phyloP scores from a whole-genome alignment of 2,888 invertebrate species.

The Oscheius sp. region DNA sequence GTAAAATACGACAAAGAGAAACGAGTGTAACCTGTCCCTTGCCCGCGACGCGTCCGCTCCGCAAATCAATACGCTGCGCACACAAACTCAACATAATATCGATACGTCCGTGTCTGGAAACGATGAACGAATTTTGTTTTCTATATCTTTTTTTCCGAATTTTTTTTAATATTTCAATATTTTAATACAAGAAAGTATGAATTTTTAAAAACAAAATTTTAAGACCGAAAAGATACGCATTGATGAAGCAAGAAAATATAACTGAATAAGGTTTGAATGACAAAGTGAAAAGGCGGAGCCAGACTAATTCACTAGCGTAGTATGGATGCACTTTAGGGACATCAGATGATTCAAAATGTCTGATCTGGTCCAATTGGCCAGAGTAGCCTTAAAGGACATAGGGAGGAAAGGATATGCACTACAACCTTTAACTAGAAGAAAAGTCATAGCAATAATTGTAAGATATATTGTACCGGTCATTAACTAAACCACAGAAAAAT shows the following conservation, averaged over 20 bases:
- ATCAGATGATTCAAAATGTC: conserved; percentile 19
- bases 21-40: conserved; percentile 34
- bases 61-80: conserved; percentile 35
- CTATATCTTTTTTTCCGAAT: not conserved
- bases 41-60: conserved; percentile 34
- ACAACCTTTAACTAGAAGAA: no score
- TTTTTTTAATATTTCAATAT: not conserved
- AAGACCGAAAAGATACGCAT: no score
- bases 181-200: no score
- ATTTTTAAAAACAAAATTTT: no score
- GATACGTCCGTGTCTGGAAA: conserved; percentile 5
- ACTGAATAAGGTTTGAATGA: not conserved
- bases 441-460: no score
- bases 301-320: not conserved
- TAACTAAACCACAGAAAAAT: no score
- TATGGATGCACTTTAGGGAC: conserved; percentile 28
- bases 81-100: conserved; percentile 22
- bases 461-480: no score
- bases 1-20: conserved; percentile 24
- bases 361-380: not conserved
- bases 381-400: not conserved
- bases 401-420: not conserved
- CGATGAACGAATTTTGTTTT: no score
- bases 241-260: not conserved
- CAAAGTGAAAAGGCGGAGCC: not conserved